These are phyloP conservation scores for Dicrurus megarhynchus DNA, from an alignment of 2,113 vertebrate genomes.

Conservation along the genomic window DNA sequence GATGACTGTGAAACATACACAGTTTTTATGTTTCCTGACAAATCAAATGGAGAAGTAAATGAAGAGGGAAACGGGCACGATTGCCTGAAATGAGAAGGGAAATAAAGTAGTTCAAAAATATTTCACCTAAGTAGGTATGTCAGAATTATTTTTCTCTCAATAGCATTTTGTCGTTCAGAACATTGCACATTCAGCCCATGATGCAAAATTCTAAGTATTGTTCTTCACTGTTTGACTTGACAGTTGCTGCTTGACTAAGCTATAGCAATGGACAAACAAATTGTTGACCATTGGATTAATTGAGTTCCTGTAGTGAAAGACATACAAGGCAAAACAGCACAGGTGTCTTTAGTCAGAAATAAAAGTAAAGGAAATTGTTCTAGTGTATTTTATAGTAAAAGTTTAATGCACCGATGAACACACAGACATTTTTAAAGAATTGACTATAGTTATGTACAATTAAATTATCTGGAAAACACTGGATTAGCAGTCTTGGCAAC, in stretches of 20 bases:
- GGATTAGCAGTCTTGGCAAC: not conserved
- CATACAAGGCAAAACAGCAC: not conserved
- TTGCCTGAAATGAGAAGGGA: not conserved
- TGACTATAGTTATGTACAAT: not conserved
- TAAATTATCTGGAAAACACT: not conserved
- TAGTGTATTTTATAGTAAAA: not conserved
- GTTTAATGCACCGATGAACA: not conserved
- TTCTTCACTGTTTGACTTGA: not conserved
- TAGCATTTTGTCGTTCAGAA: not conserved
- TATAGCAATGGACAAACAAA: not conserved
- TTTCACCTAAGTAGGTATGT: not conserved
- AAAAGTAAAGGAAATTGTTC: not conserved
- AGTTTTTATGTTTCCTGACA: not conserved
- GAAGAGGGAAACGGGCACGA: fast-evolving
- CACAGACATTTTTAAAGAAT: not conserved
- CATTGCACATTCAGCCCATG: not conserved
- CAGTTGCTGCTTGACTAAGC: not conserved
- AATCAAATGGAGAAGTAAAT: not conserved
- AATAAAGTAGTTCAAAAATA: not conserved
- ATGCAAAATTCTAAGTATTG: not conserved
- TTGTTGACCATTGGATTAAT: not conserved
- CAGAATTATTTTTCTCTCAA: not conserved
- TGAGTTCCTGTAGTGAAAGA: not conserved
- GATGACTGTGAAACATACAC: not conserved
- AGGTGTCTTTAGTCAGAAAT: not conserved